phyloP scores from a whole-genome alignment of 2,888 invertebrate species.

The Stramonita haemastoma region DNA sequence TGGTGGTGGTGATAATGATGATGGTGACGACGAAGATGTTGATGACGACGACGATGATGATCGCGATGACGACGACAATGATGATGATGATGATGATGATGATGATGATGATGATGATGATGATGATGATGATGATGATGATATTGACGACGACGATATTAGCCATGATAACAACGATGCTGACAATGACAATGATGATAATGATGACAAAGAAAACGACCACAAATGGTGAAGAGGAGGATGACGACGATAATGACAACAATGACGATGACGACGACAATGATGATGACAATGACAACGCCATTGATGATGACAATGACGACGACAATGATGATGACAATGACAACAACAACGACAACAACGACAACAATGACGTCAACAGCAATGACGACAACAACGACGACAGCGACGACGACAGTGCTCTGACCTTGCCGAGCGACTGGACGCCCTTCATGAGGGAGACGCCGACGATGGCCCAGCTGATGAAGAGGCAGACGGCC shows the following conservation, averaged over 20 bases:
- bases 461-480: conserved; percentile 75
- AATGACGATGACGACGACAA: not conserved
- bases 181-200: not conserved
- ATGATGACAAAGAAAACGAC: not conserved
- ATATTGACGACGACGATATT: too few relatives aligned
- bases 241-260: not conserved
- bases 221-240: too few relatives aligned
- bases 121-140: too few relatives aligned
- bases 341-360: too few relatives aligned
- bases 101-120: too few relatives aligned
- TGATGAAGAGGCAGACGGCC: conserved; percentile 70
- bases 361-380: too few relatives aligned
- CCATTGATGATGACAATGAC: too few relatives aligned
- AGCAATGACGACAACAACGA: not conserved
- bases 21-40: not conserved
- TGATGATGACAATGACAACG: not conserved
- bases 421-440: conserved; percentile 75
- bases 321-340: too few relatives aligned
- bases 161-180: too few relatives aligned
- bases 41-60: not conserved
- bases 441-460: conserved; percentile 76
- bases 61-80: not conserved
- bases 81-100: not conserved
- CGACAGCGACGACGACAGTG: not conserved
- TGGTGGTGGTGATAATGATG: too few relatives aligned